Base-by-base conservation (phyloP, 2,888 invertebrate species). In the Macrosoma leucophasiata region DNA sequence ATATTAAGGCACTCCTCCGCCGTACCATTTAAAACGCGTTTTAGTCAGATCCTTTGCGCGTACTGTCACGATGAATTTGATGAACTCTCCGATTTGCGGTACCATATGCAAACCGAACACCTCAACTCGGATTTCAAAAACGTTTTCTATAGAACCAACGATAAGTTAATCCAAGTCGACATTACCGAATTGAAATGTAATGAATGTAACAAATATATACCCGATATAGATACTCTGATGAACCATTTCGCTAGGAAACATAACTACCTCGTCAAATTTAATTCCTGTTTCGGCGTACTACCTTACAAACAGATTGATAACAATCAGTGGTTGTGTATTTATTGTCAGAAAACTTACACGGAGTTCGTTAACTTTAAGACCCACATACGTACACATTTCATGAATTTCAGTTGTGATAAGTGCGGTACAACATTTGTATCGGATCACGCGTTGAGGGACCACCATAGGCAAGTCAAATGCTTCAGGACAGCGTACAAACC, bases 361-460 rank as follows among this genome's bases (percentile, higher is more conserved):
- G 68, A 71, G 3, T 84, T 82, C 34, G 52, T 73, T 9, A 56
- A 64, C 10, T 76, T 76, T 28, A 82, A 84, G 49, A 63, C 77
- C 1, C 82, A 84, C 35, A 69, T 82, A 36, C 62, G 64, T 0
- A 63, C 62, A 1, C 82, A 82, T 51, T 82, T 78, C 29, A 79
- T 81, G 76, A 69, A 70, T 37, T 76, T 69, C 25, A 64, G 55
- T 17, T 82, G 82, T 32, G 81, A 79, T 8, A 82, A 81, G 48
- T 84, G 82, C 30, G 81, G 78, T 0, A 77, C 79, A 0, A 70
- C 63, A 8, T 82, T 82, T 19, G 65, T 81, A 1, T 77, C 81
- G 0, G 74, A 76, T 39, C 70, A 74, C 24, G 76, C 79, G 1
- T 55, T 82, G 24, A 60, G 72, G 9, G 81, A 79, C 18, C 82